These are phyloP conservation scores for Nysson spinosus DNA, from an alignment of 2,888 invertebrate species.

Conservation along the genomic window DNA sequence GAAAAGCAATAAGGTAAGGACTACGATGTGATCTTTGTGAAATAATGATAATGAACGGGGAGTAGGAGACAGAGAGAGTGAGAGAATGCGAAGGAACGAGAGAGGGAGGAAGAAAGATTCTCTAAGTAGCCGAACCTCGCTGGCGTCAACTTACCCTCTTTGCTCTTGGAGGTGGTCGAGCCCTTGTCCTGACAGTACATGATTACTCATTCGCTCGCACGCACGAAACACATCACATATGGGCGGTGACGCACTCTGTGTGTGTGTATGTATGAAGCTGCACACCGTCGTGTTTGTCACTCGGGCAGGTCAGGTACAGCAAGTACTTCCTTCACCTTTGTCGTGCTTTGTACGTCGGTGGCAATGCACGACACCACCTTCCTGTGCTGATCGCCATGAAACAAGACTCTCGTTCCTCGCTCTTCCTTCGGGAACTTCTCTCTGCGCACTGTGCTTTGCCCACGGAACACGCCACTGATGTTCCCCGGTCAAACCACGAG, in stretches of 20 bases:
- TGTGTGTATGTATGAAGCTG: constrained; percentile 35
- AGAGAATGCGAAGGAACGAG: constrained; percentile 2
- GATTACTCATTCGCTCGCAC: constrained; percentile 72
- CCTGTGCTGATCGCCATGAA: constrained; percentile 52
- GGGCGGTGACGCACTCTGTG: constrained; percentile 65
- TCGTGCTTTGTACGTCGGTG: constrained; percentile 48
- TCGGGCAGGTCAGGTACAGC: constrained; percentile 56
- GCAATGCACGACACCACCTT: constrained; percentile 48
- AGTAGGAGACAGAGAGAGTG: background rate
- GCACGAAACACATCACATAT: constrained; percentile 70
- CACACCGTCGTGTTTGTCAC: constrained; percentile 36
- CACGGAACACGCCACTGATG: constrained; percentile 27
- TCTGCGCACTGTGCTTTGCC: constrained; percentile 20
- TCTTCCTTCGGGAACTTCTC: constrained; percentile 24
- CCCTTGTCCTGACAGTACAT: constrained; percentile 76
- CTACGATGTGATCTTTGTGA: constrained; percentile 23
- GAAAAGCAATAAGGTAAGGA: constrained; percentile 6
- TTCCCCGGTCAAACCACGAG: constrained; percentile 20
- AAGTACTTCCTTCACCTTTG: constrained; percentile 55
- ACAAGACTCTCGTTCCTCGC: constrained; percentile 39
- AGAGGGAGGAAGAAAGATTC: constrained; percentile 4
- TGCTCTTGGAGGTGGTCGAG: constrained; percentile 73
- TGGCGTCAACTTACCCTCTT: constrained; percentile 71
- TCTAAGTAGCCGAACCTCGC: constrained; percentile 39
- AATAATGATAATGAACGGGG: constrained; percentile 29